phyloP scores from a whole-genome alignment of 2,888 invertebrate genomes.

The Meandrusa payeni region DNA sequence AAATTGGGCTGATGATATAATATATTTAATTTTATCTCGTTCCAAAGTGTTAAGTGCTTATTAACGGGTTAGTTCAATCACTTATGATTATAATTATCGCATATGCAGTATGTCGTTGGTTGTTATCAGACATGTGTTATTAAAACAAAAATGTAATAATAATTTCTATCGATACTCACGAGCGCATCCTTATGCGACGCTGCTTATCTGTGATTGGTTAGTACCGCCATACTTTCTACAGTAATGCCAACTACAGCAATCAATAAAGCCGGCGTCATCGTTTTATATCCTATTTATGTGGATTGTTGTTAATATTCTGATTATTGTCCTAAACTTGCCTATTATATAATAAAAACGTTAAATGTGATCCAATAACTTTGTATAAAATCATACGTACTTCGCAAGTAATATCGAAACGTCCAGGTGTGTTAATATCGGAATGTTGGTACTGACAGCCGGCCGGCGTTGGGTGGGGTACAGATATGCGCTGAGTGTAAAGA shows the following conservation, averaged over 20 bases:
- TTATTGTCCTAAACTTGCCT: neutral
- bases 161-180: slow-evolving; percentile 35
- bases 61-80: too few species aligned
- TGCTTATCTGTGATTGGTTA: slow-evolving; percentile 50
- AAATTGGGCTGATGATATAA: too few species aligned
- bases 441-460: slow-evolving; percentile 37
- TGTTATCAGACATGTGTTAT: too few species aligned
- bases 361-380: neutral
- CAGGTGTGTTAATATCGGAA: slow-evolving; percentile 32
- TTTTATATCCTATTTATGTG: slow-evolving; percentile 26
- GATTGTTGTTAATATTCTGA: neutral
- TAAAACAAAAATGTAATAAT: too few species aligned
- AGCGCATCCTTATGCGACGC: slow-evolving; percentile 33
- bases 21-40: too few species aligned
- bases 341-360: neutral
- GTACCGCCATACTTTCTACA: slow-evolving; percentile 40
- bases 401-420: slow-evolving; percentile 9
- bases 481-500: neutral
- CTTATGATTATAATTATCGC: too few species aligned
- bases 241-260: slow-evolving; percentile 44
- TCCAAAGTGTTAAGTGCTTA: too few species aligned
- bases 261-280: slow-evolving; percentile 25
- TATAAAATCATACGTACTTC: neutral
- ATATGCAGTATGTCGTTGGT: too few species aligned
- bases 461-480: slow-evolving; percentile 28